A percentile compares a stretch with the other conserved stretches of the same genome.
Conservation (phyloP, 2,113 vertebrate genomes). For the Poeciliopsis prolifica region DNA sequence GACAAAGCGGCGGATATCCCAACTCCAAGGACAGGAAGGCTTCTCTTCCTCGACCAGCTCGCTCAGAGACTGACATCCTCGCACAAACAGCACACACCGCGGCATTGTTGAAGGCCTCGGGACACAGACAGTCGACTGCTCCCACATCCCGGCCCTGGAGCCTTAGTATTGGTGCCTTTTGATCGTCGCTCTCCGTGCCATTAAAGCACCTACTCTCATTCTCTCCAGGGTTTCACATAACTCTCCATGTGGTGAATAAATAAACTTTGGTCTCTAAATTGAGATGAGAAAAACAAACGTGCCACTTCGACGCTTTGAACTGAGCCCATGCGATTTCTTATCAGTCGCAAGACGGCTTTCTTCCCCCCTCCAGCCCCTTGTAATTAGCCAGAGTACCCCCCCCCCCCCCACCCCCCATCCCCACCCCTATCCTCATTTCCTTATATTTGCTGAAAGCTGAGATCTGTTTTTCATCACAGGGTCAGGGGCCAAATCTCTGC, state of each 20-base stretch:
- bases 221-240: slow-evolving; percentile 29
- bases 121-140: slow-evolving; percentile 7
- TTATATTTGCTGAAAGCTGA: slow-evolving; percentile 45
- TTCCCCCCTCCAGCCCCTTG: slow-evolving; percentile 18
- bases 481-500: slow-evolving; percentile 52
- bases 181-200: slow-evolving; percentile 24
- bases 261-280: slow-evolving; percentile 45
- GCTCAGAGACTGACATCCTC: slow-evolving; percentile 41
- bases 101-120: slow-evolving; percentile 45
- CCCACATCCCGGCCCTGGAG: background rate
- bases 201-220: slow-evolving; percentile 21
- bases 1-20: slow-evolving; percentile 77
- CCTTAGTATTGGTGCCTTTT: too few relatives aligned
- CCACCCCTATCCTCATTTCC: slow-evolving; percentile 69
- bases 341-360: slow-evolving; percentile 58
- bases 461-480: slow-evolving; percentile 73
- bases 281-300: slow-evolving; percentile 61
- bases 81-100: slow-evolving; percentile 38
- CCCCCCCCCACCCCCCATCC: too few relatives aligned
- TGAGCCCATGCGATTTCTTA: slow-evolving; percentile 67
- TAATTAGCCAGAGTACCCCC: slow-evolving; percentile 53
- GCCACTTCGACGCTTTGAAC: slow-evolving; percentile 69
- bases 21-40: slow-evolving; percentile 79
- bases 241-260: slow-evolving; percentile 46
- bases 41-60: slow-evolving; percentile 72